Conservation (phyloP, 2,888 invertebrate species). For the Glaucopsyche alexis region DNA sequence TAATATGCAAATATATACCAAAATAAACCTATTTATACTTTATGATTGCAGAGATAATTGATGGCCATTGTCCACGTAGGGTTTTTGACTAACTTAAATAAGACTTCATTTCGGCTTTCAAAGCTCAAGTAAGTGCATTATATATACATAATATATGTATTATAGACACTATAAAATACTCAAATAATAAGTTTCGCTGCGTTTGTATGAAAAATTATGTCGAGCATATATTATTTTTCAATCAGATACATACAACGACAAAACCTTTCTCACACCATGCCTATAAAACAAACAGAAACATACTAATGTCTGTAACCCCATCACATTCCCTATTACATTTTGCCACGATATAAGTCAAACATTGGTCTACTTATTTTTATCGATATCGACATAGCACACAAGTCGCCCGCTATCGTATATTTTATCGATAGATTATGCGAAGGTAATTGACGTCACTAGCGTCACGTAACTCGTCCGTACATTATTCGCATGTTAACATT, state of each 20-base stretch:
- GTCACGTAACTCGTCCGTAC: conserved; percentile 21
- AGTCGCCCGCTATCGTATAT: neutral
- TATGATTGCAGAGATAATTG: conserved; percentile 1
- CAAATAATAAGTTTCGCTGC: too few relatives aligned
- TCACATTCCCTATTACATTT: neutral
- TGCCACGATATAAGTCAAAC: neutral
- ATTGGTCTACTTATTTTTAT: neutral
- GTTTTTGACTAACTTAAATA: too few relatives aligned
- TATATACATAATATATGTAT: too few relatives aligned
- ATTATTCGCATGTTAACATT: conserved; percentile 28
- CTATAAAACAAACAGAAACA: neutral
- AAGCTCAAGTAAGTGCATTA: too few relatives aligned
- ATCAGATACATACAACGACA: neutral
- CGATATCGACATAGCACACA: conserved; percentile 2
- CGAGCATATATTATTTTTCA: neutral
- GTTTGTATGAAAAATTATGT: too few relatives aligned
- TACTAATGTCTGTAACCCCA: neutral
- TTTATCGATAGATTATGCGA: conserved; percentile 15
- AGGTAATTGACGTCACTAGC: conserved; percentile 23
- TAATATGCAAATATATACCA: conserved; percentile 10
- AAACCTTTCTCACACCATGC: neutral
- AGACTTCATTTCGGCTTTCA: too few relatives aligned
- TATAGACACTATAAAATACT: too few relatives aligned
- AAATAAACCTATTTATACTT: conserved; percentile 24
- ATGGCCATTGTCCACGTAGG: neutral